Base-by-base conservation (phyloP, 2,888 invertebrate genomes). In the Drosophila atripex region DNA sequence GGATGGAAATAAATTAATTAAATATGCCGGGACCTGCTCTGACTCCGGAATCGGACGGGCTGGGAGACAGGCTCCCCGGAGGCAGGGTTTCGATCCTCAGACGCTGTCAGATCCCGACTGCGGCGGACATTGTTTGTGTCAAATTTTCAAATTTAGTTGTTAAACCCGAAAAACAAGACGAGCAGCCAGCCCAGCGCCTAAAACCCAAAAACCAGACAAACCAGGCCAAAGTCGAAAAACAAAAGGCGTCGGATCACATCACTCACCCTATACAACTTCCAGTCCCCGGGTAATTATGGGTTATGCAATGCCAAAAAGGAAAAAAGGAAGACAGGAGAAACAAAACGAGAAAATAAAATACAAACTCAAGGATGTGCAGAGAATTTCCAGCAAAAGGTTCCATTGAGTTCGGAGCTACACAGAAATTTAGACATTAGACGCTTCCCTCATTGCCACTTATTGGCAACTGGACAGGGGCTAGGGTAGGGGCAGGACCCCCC, bases 91-190 rank as follows among this genome's bases (percentile, higher is more conserved):
- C 41, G 57, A 59, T 63, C 58, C 61, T 43, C 59, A 14, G 54
- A 47, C 30, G 3, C 58, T 21, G 61, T 41, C 70, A 58, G 57
- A n/a, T 25, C 56, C 61, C 52, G 61, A 53, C 71, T 43, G 63
- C 61, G 51, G 66, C 68, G 55, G 65, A 65, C 83, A 78, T 80
- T 85, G 85, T 87, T 87, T 85, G 85, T 77, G 87, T 85, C 86
- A 87, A 85, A 84, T 82, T 78, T 85, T 86, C 76, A 86, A 87
- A 86, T 87, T 79, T 87, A 83, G 88, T 84, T 86, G 86, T 86
- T 86, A 87, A 87, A 86, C 88, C 79, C 84, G 87, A 85, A 85
- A 86, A 86, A 82, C 82, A 73, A 82, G 82, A 83, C 80, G 71
- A 66, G 58, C 76, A 71, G 60, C 58, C 68, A 50, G 57, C 65